phyloP scores from a whole-genome alignment of 1,140 invertebrate genomes.

The Vanessa tameamea region DNA sequence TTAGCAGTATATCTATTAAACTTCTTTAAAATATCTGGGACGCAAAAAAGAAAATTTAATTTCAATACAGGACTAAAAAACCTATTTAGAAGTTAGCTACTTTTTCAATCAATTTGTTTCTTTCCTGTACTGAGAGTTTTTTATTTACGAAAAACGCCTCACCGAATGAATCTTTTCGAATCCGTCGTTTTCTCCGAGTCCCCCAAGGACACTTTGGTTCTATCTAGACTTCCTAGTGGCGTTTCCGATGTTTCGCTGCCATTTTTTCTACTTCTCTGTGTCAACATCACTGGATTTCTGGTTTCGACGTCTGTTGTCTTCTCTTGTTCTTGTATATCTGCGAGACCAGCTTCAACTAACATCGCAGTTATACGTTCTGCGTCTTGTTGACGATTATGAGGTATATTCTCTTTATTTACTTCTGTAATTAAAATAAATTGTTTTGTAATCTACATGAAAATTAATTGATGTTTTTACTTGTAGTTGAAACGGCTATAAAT shows the following conservation, averaged over 20 bases:
- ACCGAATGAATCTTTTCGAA: slow-evolving; percentile 59
- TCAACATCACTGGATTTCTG: background rate
- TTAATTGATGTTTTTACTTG: too few relatives aligned
- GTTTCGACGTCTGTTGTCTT: background rate
- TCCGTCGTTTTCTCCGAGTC: slow-evolving; percentile 64
- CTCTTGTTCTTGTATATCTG: slow-evolving; percentile 36
- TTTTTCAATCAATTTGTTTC: too few relatives aligned
- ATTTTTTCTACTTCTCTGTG: slow-evolving; percentile 13
- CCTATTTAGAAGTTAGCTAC: too few relatives aligned
- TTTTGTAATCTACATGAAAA: background rate
- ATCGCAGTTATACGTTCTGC: slow-evolving; percentile 35
- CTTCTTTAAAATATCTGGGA: too few relatives aligned
- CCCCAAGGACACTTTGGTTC: slow-evolving; percentile 68
- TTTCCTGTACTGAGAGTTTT: background rate
- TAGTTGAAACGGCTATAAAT: too few relatives aligned
- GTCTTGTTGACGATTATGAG: slow-evolving; percentile 25
- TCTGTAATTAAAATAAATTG: slow-evolving; percentile 35
- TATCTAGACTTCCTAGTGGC: slow-evolving; percentile 62
- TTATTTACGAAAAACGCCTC: background rate
- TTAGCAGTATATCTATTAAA: too few relatives aligned
- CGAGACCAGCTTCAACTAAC: slow-evolving; percentile 54
- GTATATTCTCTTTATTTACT: slow-evolving; percentile 61
- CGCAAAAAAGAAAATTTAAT: too few relatives aligned
- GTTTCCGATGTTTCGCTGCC: slow-evolving; percentile 56
- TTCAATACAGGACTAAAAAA: too few relatives aligned